Evolutionary conservation across 2,888 invertebrate genomes (phyloP).

Genomic region (Pyrgus malvae): DNA sequence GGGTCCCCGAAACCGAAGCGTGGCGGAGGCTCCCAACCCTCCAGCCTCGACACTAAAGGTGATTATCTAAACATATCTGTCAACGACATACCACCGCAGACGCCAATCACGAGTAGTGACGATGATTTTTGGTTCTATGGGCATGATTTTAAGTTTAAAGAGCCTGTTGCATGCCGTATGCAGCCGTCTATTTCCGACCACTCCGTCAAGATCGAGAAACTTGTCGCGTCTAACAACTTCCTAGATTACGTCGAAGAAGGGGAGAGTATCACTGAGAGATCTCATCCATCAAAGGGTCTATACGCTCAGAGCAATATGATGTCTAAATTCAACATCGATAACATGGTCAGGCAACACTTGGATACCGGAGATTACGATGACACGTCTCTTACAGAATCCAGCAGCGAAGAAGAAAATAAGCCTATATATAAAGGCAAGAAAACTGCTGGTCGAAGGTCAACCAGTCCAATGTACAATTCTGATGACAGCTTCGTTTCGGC

Average conservation of each 20-base stretch:
- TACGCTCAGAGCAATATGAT: slow-evolving; percentile 71
- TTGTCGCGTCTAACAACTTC: slow-evolving; percentile 66
- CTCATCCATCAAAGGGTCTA: slow-evolving; percentile 57
- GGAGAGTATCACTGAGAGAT: slow-evolving; percentile 62
- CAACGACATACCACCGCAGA: slow-evolving; percentile 65
- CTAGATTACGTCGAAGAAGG: slow-evolving; percentile 65
- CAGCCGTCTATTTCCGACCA: slow-evolving; percentile 65
- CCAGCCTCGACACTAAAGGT: slow-evolving; percentile 74
- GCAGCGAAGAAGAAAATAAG: slow-evolving; percentile 64
- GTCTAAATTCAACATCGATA: slow-evolving; percentile 71
- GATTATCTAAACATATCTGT: slow-evolving; percentile 70
- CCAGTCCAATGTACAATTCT: slow-evolving; percentile 47
- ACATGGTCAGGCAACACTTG: slow-evolving; percentile 63
- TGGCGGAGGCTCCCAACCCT: slow-evolving; percentile 67
- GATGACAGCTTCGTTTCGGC: slow-evolving; percentile 1
- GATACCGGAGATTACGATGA: slow-evolving; percentile 70
- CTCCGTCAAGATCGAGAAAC: slow-evolving; percentile 60
- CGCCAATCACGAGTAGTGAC: slow-evolving; percentile 70
- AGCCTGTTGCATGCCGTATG: slow-evolving; percentile 65
- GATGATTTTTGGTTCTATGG: slow-evolving; percentile 71
- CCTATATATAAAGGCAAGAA: slow-evolving; percentile 45
- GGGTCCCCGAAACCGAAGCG: slow-evolving; percentile 87
- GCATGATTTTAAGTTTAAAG: slow-evolving; percentile 71
- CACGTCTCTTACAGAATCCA: slow-evolving; percentile 67
- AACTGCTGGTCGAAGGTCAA: slow-evolving; percentile 42